Percentiles rank a stretch among this genome's conserved stretches.
These are phyloP conservation scores for Ageneiosus marmoratus DNA, from an alignment of 2,113 vertebrate genomes.

Conservation along the genomic window DNA sequence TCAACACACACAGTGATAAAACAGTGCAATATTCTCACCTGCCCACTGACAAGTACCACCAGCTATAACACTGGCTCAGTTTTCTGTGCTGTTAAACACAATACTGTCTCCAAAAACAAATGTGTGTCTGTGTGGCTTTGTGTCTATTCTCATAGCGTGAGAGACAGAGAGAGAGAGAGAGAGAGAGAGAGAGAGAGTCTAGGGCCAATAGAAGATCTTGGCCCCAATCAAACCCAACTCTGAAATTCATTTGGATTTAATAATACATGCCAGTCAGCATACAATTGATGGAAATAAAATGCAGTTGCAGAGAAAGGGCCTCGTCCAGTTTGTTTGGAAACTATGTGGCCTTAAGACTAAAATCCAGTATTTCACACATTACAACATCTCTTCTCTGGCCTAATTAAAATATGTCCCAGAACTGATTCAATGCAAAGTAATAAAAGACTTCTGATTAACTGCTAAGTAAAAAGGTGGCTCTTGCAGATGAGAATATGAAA, in stretches of 20 bases:
- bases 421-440: slow-evolving; percentile 48
- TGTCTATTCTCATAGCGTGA: neutral
- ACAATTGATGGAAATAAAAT: neutral
- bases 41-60: neutral
- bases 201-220: neutral
- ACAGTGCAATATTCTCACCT: neutral
- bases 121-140: neutral
- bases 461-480: slow-evolving; percentile 4
- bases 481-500: slow-evolving; percentile 29
- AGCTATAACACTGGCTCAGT: neutral
- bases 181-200: neutral
- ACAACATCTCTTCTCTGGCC: slow-evolving; percentile 42
- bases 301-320: neutral
- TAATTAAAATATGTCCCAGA: slow-evolving; percentile 48
- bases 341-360: neutral
- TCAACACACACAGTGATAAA: neutral
- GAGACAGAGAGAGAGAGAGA: neutral
- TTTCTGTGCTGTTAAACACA: neutral
- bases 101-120: neutral
- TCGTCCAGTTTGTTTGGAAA: neutral
- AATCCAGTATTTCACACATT: slow-evolving; percentile 8
- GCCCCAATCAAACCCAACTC: neutral
- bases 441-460: slow-evolving; percentile 48
- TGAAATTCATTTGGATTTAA: slow-evolving; percentile 24
- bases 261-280: neutral